Evolutionary conservation across 2,113 vertebrate genomes (phyloP).

Genomic region (Corydoras maculifer): DNA sequence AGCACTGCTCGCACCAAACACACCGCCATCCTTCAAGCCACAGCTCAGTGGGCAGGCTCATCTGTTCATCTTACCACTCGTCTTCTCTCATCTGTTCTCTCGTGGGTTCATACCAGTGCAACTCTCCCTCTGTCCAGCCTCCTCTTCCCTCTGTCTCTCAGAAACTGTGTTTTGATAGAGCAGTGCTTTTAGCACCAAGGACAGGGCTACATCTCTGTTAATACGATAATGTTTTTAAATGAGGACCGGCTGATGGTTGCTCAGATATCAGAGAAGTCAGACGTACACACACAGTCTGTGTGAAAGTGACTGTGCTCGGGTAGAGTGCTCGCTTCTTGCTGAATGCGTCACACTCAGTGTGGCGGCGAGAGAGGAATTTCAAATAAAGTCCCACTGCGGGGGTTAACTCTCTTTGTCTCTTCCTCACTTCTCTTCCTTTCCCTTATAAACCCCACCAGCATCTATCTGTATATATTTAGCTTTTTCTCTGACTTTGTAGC

Average conservation of each 20-base stretch:
- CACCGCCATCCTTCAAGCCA: slow-evolving; percentile 60
- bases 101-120: slow-evolving; percentile 19
- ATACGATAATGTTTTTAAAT: too few species aligned
- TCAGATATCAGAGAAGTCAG: slow-evolving; percentile 18
- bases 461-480: too few species aligned
- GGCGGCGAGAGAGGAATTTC: slow-evolving; percentile 9
- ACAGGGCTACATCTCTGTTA: too few species aligned
- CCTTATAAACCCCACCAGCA: neutral
- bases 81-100: slow-evolving; percentile 33
- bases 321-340: neutral
- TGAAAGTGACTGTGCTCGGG: slow-evolving; percentile 16
- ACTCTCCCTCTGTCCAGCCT: neutral
- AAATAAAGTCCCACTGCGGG: slow-evolving; percentile 3
- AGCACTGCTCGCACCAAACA: slow-evolving; percentile 44
- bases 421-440: slow-evolving; percentile 4
- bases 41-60: slow-evolving; percentile 55
- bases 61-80: slow-evolving; percentile 48
- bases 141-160: neutral
- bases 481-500: too few species aligned
- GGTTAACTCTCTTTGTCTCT: slow-evolving; percentile 3
- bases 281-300: slow-evolving; percentile 27
- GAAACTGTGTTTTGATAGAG: neutral
- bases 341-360: slow-evolving; percentile 2
- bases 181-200: too few species aligned
- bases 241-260: too few species aligned